Conservation (phyloP, 1,140 invertebrate species). For the Aphelenchoides fujianensis region DNA sequence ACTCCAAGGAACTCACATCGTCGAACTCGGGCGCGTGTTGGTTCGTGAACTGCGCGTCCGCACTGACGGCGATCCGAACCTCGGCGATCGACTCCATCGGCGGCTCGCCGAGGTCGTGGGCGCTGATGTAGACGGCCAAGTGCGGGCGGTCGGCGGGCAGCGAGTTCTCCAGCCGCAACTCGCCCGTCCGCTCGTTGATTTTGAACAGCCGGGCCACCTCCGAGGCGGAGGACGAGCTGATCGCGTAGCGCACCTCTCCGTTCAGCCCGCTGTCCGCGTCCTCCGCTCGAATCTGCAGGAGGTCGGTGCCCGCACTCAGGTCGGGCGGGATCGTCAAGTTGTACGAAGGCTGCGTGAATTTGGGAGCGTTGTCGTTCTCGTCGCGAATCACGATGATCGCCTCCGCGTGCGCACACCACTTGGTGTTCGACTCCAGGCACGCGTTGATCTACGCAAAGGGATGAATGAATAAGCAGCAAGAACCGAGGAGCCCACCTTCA, state of each 20-base stretch:
- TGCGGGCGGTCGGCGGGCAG: conserved; percentile 8
- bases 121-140: conserved; percentile 21
- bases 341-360: conserved; percentile 33
- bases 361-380: conserved; percentile 49
- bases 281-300: conserved; percentile 32
- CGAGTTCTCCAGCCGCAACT: conserved; percentile 23
- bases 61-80: conserved; percentile 23
- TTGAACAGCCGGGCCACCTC: conserved; percentile 29
- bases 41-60: conserved; percentile 39
- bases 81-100: conserved; percentile 23
- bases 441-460: conserved; percentile 37
- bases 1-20: conserved; percentile 35
- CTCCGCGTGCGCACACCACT: conserved; percentile 34
- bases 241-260: conserved; percentile 30
- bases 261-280: conserved; percentile 47
- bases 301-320: conserved; percentile 35
- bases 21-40: conserved; percentile 47
- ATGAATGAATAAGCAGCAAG: neutral
- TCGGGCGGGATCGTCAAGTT: conserved; percentile 38
- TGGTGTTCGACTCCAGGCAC: conserved; percentile 39
- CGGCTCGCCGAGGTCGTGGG: conserved; percentile 39
- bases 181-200: conserved; percentile 39
- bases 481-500: conserved; percentile 23
- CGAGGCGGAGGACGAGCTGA: conserved; percentile 16
- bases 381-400: conserved; percentile 43